These are phyloP conservation scores for Dioctria rufipes DNA, from an alignment of 2,888 invertebrate species.

Conservation along the genomic window DNA sequence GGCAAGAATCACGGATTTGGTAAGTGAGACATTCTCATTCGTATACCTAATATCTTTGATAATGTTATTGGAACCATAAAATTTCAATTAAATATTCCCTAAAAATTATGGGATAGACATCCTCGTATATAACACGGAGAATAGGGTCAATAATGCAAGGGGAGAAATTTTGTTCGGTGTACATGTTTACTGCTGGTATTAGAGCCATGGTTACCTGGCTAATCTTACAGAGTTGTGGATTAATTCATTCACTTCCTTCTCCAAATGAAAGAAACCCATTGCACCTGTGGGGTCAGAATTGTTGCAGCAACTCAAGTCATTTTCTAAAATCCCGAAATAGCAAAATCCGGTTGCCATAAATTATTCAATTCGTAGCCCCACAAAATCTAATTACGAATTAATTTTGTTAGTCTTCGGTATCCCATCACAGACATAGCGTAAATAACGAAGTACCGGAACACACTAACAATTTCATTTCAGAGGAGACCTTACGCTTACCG, in stretches of 20 bases:
- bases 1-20: constrained; percentile 13
- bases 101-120: constrained; percentile 1
- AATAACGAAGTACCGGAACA: constrained; percentile 32
- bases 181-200: no score
- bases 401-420: constrained; percentile 53
- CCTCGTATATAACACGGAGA: no score
- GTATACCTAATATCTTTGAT: constrained; percentile 44
- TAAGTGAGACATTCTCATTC: background rate
- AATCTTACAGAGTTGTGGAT: no score
- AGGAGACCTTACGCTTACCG: constrained; percentile 13
- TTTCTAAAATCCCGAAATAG: constrained; percentile 24
- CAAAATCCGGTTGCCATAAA: constrained; percentile 53
- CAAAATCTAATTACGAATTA: constrained; percentile 57
- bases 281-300: background rate
- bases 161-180: no score
- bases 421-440: constrained; percentile 36
- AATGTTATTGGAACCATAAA: constrained; percentile 52
- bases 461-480: constrained; percentile 38
- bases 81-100: constrained; percentile 51
- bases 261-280: background rate
- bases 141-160: no score
- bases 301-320: background rate
- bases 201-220: no score
- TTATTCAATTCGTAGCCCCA: constrained; percentile 56
- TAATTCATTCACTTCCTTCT: no score